A percentile compares a stretch with the other conserved stretches of the same genome.
Conservation (phyloP, 2,113 vertebrate species). For the Orthonyx spaldingii region DNA sequence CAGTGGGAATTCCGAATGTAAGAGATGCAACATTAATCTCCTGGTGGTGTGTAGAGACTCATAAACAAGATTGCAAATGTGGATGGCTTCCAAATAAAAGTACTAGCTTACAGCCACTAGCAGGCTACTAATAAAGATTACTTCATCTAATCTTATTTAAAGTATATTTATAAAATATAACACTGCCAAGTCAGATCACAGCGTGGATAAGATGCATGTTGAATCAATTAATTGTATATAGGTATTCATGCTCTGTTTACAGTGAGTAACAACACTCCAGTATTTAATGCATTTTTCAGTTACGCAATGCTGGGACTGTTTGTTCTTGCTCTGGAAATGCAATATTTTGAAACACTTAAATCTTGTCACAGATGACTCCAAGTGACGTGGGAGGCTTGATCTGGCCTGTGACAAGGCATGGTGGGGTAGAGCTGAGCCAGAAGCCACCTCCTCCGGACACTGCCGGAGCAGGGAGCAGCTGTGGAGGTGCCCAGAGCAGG, state of each 20-base stretch:
- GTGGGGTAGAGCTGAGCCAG: background rate
- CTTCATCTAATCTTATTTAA: conserved; percentile 55
- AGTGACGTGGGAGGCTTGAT: conserved; percentile 38
- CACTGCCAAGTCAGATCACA: conserved; percentile 51
- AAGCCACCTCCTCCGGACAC: rapidly evolving
- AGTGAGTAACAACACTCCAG: conserved; percentile 12
- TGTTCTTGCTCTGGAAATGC: conserved; percentile 54
- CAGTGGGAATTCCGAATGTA: conserved; percentile 8
- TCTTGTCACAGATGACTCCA: conserved; percentile 49
- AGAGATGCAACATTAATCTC: conserved; percentile 43
- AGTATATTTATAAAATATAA: conserved; percentile 50
- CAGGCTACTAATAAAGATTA: conserved; percentile 54
- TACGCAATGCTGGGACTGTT: conserved; percentile 45
- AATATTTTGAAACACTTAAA: conserved; percentile 65
- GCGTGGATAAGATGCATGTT: conserved; percentile 12
- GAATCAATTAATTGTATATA: conserved; percentile 58
- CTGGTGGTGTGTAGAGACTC: conserved; percentile 37
- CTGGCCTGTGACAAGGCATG: background rate
- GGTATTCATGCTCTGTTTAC: conserved; percentile 53
- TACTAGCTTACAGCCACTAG: conserved; percentile 35
- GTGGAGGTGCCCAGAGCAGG: background rate
- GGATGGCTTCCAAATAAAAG: conserved; percentile 56
- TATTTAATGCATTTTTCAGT: conserved; percentile 50
- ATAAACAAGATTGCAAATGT: conserved; percentile 40
- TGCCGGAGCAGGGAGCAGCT: rapidly evolving